These are phyloP conservation scores for Dione vanillae DNA, from an alignment of 2,888 invertebrate species.

Conservation along the genomic window DNA sequence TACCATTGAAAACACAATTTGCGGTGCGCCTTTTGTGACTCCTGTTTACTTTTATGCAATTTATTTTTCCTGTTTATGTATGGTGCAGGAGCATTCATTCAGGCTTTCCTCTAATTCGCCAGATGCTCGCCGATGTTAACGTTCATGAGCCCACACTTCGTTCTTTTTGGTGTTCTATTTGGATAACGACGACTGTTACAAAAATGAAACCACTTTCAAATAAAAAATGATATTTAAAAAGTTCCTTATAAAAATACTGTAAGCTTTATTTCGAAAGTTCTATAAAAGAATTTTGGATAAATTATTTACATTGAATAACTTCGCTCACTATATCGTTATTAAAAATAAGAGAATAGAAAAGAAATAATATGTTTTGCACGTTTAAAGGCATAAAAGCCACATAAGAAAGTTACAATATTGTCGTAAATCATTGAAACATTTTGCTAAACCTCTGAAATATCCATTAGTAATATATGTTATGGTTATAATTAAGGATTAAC, in stretches of 20 bases:
- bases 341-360: neutral
- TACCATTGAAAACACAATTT: constrained; percentile 76
- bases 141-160: constrained; percentile 29
- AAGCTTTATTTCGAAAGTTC: neutral
- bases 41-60: constrained; percentile 73
- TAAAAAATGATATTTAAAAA: neutral
- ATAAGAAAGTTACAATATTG: too few relatives aligned
- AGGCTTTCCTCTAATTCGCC: constrained; percentile 50
- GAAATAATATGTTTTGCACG: neutral
- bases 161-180: constrained; percentile 33
- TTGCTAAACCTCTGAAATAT: too few relatives aligned
- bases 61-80: constrained; percentile 62
- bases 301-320: neutral
- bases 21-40: constrained; percentile 70
- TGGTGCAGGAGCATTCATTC: constrained; percentile 50
- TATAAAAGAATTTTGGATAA: neutral
- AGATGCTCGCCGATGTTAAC: constrained; percentile 42
- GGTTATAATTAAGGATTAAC: too few relatives aligned
- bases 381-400: too few relatives aligned
- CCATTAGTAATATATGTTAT: too few relatives aligned
- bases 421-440: too few relatives aligned
- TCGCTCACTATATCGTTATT: neutral
- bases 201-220: constrained; percentile 1
- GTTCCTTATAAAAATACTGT: neutral
- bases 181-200: constrained; percentile 14